Percentiles rank a stretch among this genome's conserved stretches.
Conservation (phyloP, 2,888 invertebrate genomes). For the Polydrusus pterygomalis region DNA sequence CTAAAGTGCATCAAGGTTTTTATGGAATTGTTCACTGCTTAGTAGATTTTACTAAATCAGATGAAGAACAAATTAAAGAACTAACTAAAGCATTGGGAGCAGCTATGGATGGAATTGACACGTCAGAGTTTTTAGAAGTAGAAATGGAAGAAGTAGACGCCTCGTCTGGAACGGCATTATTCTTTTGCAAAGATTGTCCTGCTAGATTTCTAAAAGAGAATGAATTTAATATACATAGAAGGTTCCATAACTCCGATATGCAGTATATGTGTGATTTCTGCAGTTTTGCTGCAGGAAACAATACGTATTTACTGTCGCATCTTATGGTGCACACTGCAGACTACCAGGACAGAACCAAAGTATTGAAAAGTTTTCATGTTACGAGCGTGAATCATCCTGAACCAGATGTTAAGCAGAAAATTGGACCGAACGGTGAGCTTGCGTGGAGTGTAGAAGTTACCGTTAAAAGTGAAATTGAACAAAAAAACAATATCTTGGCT, state of each 20-base stretch:
- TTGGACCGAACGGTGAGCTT: slow-evolving; percentile 67
- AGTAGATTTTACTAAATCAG: slow-evolving; percentile 79
- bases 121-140: slow-evolving; percentile 54
- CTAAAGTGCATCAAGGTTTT: slow-evolving; percentile 83
- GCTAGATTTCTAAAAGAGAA: slow-evolving; percentile 86
- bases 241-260: slow-evolving; percentile 79
- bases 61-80: slow-evolving; percentile 80
- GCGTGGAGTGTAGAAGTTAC: slow-evolving; percentile 73
- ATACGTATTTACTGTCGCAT: slow-evolving; percentile 81
- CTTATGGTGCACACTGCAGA: slow-evolving; percentile 83
- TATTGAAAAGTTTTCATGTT: slow-evolving; percentile 79
- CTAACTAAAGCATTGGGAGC: slow-evolving; percentile 64
- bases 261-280: slow-evolving; percentile 84
- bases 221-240: slow-evolving; percentile 83
- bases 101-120: slow-evolving; percentile 51
- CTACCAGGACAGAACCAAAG: slow-evolving; percentile 85
- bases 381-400: slow-evolving; percentile 79
- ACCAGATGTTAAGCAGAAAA: slow-evolving; percentile 74
- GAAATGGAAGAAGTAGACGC: slow-evolving; percentile 60
- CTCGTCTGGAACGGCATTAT: slow-evolving; percentile 71
- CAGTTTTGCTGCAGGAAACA: slow-evolving; percentile 84
- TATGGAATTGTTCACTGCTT: slow-evolving; percentile 83
- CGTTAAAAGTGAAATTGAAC: slow-evolving; percentile 53
- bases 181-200: slow-evolving; percentile 88
- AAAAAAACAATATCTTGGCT: slow-evolving; percentile 58